Conservation (phyloP, 2,113 vertebrate genomes). For the Natator depressus region DNA sequence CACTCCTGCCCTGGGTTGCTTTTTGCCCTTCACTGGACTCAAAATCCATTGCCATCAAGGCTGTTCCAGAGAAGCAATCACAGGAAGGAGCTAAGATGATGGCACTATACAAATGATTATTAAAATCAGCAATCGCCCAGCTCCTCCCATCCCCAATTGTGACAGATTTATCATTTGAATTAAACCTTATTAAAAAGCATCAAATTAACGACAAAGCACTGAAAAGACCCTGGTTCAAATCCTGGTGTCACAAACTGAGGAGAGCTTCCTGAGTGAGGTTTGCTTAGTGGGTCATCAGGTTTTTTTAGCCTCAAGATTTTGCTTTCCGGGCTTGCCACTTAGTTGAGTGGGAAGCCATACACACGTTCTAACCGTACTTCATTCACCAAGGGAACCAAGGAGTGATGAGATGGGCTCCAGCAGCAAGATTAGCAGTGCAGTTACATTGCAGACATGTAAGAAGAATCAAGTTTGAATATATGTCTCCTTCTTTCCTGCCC, state of each 20-base stretch:
- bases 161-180: background rate
- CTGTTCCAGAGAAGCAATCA: background rate
- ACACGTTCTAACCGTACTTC: background rate
- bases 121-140: background rate
- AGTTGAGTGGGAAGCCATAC: background rate
- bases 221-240: constrained; percentile 46
- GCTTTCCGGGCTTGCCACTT: background rate
- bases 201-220: background rate
- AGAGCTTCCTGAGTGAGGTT: background rate
- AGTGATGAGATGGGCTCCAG: background rate
- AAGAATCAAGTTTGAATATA: background rate
- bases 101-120: accelerated
- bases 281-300: background rate
- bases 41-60: background rate
- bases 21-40: background rate
- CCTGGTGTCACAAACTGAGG: constrained; percentile 55
- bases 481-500: background rate
- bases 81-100: background rate
- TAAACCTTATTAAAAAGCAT: background rate
- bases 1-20: background rate
- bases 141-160: background rate
- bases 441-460: background rate
- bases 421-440: background rate
- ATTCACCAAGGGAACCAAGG: accelerated
- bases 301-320: background rate